Conservation (phyloP, 1,140 invertebrate genomes). For the Euschistus heros region DNA sequence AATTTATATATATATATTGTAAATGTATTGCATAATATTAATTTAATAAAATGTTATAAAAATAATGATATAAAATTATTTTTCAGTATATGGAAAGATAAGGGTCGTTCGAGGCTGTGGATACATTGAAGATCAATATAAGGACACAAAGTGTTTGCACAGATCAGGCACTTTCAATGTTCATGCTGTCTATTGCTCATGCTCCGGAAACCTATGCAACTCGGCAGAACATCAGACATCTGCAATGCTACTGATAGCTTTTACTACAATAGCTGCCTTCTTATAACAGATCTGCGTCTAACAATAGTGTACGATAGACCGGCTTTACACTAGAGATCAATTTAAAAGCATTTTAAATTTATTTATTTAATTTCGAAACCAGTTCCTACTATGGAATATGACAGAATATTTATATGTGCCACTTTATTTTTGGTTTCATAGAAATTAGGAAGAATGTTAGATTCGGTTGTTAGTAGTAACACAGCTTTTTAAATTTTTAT, state of each 20-base stretch:
- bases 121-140: constrained; percentile 49
- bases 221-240: not conserved
- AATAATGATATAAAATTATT: constrained; percentile 19
- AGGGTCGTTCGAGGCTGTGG: constrained; percentile 64
- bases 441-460: too few species aligned
- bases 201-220: constrained; percentile 62
- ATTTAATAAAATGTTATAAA: too few species aligned
- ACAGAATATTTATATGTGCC: too few species aligned
- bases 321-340: constrained; percentile 13
- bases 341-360: constrained; percentile 6
- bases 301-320: constrained; percentile 13
- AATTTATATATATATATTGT: too few species aligned
- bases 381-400: constrained; percentile 6
- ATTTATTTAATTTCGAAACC: not conserved
- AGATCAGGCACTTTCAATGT: constrained; percentile 64
- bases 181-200: constrained; percentile 59
- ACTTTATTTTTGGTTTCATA: too few species aligned
- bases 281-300: constrained; percentile 13
- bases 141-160: constrained; percentile 39
- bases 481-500: too few species aligned
- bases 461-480: too few species aligned
- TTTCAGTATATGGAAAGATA: constrained; percentile 59
- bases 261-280: constrained; percentile 2
- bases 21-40: too few species aligned
- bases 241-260: not conserved